A percentile compares a stretch with the other conserved stretches of the same genome.
These are phyloP conservation scores for Tetropium fuscum DNA, from an alignment of 2,888 invertebrate genomes.

Conservation along the genomic window DNA sequence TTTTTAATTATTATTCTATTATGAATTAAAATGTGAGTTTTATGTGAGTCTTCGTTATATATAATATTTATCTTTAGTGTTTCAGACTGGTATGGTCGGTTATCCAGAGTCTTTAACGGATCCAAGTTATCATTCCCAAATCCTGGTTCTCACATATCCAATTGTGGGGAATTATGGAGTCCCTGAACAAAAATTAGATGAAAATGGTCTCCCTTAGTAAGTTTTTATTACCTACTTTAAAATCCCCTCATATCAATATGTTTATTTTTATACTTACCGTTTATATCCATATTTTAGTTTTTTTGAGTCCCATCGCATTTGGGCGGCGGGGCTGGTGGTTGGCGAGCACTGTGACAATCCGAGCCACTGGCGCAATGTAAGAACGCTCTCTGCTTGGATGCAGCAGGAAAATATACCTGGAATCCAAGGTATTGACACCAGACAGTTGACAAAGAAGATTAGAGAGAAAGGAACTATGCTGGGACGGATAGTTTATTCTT, in stretches of 20 bases:
- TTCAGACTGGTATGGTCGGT: constrained; percentile 99
- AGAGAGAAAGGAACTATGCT: constrained; percentile 90
- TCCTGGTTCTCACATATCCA: constrained; percentile 96
- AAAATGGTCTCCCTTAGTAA: constrained; percentile 81
- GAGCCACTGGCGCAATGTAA: constrained; percentile 89
- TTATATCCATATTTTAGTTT: constrained; percentile 69
- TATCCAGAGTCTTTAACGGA: constrained; percentile 99
- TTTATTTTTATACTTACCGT: no score
- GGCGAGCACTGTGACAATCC: constrained; percentile 88
- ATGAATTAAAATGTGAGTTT: no score
- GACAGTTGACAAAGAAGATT: constrained; percentile 91
- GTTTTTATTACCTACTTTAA: no score
- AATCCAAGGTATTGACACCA: constrained; percentile 92
- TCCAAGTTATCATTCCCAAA: constrained; percentile 96
- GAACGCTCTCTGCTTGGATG: constrained; percentile 90
- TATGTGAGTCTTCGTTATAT: neutral
- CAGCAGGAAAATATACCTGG: constrained; percentile 83
- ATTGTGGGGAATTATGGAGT: constrained; percentile 98
- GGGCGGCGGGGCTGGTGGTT: constrained; percentile 93
- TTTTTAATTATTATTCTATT: no score
- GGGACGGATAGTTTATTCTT: constrained; percentile 73
- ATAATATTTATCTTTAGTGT: constrained; percentile 73
- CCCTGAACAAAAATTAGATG: constrained; percentile 79
- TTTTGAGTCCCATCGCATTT: constrained; percentile 93
- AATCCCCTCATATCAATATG: no score